Evolutionary conservation across 2,888 invertebrate genomes (phyloP).

Genomic region (Dasysyrphus tricinctus): DNA sequence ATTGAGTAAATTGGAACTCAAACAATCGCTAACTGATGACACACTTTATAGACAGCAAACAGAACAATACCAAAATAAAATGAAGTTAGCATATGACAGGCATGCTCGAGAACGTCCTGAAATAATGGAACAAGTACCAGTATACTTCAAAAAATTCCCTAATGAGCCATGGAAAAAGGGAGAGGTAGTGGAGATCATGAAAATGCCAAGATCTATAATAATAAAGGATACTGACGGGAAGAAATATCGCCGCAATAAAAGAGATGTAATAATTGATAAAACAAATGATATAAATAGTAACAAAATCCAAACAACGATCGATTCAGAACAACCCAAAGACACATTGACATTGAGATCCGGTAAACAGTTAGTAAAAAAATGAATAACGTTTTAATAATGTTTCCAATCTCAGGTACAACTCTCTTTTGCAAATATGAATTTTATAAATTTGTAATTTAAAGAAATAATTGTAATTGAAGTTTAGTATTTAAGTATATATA

Average conservation of each 20-base stretch:
- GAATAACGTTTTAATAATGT: too few species aligned
- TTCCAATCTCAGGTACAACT: too few species aligned
- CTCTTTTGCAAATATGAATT: too few species aligned
- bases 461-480: too few species aligned
- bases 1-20: neutral
- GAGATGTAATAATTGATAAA: constrained; percentile 25
- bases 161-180: constrained; percentile 18
- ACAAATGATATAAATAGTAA: neutral
- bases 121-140: constrained; percentile 4
- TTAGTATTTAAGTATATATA: too few species aligned
- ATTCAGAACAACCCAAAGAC: constrained; percentile 15
- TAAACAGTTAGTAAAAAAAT: constrained; percentile 3
- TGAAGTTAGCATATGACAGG: constrained; percentile 24
- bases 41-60: constrained; percentile 13
- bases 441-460: too few species aligned
- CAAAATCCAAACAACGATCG: neutral
- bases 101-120: constrained; percentile 11
- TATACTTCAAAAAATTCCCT: constrained; percentile 18
- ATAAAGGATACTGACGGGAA: constrained; percentile 23
- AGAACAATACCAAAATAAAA: constrained; percentile 18
- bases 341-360: constrained; percentile 35
- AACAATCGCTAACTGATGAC: neutral
- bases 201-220: constrained; percentile 31
- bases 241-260: constrained; percentile 29
- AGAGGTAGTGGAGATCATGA: constrained; percentile 4